Percentiles rank a stretch among this genome's conserved stretches.
phyloP scores from a whole-genome alignment of 2,888 invertebrate genomes.

The Rhagonycha lutea region DNA sequence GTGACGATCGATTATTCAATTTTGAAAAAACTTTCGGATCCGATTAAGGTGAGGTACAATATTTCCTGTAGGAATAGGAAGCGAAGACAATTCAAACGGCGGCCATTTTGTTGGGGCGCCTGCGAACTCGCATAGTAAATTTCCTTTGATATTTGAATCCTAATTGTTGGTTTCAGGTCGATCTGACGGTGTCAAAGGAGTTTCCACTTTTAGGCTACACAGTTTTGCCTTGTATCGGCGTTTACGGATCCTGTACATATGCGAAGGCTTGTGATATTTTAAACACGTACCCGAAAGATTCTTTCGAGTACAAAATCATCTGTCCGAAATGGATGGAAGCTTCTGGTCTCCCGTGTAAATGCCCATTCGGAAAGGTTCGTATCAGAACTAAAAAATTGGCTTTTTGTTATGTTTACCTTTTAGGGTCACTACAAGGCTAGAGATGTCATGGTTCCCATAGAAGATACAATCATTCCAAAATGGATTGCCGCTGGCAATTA shows the following conservation, averaged over 20 bases:
- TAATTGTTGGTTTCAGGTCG: not conserved
- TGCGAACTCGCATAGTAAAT: no score
- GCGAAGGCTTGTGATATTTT: conserved; percentile 5
- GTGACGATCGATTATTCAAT: not conserved
- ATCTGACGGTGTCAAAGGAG: not conserved
- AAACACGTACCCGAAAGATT: conserved; percentile 2
- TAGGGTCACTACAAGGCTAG: not conserved
- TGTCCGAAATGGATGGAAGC: conserved; percentile 14
- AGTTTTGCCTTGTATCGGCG: conserved; percentile 9
- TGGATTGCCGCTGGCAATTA: conserved; percentile 15
- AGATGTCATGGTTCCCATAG: not conserved
- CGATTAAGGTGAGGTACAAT: not conserved
- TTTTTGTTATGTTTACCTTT: not conserved
- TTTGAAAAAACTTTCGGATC: not conserved
- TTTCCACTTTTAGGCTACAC: conserved; percentile 4
- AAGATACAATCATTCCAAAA: conserved; percentile 7
- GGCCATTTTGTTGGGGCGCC: no score
- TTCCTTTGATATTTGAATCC: not conserved
- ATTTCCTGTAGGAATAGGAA: no score
- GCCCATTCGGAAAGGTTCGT: conserved; percentile 9
- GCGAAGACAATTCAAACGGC: no score
- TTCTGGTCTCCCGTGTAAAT: conserved; percentile 10
- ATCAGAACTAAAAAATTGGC: not conserved
- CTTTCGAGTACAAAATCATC: not conserved
- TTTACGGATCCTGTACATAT: conserved; percentile 17